A percentile compares a stretch with the other conserved stretches of the same genome.
phyloP scores from a whole-genome alignment of 2,113 vertebrate species.

The Saiga tatarica region DNA sequence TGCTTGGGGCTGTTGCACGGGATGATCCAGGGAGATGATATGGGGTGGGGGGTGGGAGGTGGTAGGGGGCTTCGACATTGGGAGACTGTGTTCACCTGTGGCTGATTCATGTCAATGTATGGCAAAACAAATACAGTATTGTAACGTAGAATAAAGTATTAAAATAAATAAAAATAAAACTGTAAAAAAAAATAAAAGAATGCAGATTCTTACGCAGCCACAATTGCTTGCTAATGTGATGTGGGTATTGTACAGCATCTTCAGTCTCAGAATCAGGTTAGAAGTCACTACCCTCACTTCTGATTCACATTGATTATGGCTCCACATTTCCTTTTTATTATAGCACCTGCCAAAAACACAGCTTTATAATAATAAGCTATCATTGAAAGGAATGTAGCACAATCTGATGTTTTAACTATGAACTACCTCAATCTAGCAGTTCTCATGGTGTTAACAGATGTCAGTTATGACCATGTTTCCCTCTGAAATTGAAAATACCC shows the following conservation, averaged over 20 bases:
- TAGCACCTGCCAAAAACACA: not conserved
- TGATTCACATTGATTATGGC: not conserved
- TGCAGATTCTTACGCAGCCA: not conserved
- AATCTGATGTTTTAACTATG: not conserved
- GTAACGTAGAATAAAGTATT: no score
- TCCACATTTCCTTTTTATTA: not conserved
- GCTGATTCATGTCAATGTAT: no score
- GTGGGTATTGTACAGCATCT: not conserved
- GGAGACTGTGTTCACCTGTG: no score
- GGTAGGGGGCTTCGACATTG: no score
- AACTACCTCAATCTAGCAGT: not conserved
- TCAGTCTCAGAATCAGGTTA: not conserved
- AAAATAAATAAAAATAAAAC: no score
- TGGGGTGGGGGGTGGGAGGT: no score
- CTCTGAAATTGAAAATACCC: not conserved
- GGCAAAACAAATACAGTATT: no score
- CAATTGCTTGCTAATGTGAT: not conserved
- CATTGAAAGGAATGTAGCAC: not conserved
- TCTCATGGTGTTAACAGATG: not conserved
- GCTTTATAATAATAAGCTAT: not conserved
- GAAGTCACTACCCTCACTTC: not conserved
- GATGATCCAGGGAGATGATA: no score
- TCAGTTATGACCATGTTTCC: not conserved
- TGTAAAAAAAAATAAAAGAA: not conserved
- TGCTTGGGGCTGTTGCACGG: no score